A percentile compares a stretch with the other conserved stretches of the same genome.
phyloP scores from a whole-genome alignment of 2,113 vertebrate species.

The Pionites leucogaster region DNA sequence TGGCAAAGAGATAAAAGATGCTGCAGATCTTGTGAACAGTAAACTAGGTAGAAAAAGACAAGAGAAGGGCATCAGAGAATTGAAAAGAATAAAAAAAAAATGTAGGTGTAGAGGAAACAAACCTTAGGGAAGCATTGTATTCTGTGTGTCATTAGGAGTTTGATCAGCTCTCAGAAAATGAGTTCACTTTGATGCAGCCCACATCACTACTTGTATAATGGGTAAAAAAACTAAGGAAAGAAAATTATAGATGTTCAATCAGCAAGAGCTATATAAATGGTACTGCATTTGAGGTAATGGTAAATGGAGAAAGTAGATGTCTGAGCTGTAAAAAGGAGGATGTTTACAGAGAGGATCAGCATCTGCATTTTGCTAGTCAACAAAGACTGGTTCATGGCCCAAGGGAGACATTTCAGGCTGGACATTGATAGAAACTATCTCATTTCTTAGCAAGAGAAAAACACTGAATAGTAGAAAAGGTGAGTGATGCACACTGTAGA shows the following conservation, averaged over 20 bases:
- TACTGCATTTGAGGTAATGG: not conserved
- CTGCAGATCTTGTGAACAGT: not conserved
- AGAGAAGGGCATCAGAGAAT: not conserved
- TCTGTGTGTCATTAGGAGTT: not conserved
- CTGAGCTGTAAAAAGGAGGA: not conserved
- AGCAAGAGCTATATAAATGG: not conserved
- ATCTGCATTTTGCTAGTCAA: not conserved
- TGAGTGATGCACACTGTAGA: not conserved
- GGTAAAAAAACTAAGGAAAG: not conserved
- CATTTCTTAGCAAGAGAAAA: not conserved
- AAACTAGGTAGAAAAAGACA: not conserved
- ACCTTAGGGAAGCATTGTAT: not conserved
- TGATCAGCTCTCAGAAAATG: not conserved
- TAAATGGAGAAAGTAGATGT: not conserved
- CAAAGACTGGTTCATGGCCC: not conserved
- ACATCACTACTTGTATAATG: not conserved
- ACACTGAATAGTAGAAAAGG: not conserved
- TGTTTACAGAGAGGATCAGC: not conserved
- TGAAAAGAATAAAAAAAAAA: constrained; percentile 5
- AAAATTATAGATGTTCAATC: not conserved
- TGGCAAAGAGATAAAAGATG: not conserved
- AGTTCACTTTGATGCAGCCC: not conserved
- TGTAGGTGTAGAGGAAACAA: not conserved
- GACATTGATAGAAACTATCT: not conserved
- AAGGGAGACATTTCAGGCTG: not conserved